Evolutionary conservation across 2,113 vertebrate genomes (phyloP).

Genomic region (Caretta caretta): DNA sequence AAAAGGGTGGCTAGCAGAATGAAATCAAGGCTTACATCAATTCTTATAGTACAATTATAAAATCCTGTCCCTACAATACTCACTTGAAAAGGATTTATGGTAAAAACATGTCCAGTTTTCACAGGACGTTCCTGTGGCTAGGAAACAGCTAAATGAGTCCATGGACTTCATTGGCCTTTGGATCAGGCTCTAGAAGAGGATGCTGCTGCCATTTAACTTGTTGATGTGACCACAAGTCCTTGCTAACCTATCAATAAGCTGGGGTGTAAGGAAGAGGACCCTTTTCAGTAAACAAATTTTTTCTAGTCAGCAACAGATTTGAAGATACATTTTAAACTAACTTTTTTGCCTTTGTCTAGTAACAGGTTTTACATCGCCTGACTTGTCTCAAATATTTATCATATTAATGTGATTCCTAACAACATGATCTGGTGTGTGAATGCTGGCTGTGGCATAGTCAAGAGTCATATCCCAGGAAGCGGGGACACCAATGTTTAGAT

Average conservation of each 20-base stretch:
- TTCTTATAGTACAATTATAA: no score
- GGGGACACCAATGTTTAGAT: background rate
- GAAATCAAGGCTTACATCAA: no score
- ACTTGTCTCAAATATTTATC: background rate
- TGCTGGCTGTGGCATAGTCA: background rate
- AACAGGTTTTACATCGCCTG: background rate
- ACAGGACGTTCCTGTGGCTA: rapidly evolving
- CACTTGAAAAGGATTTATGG: no score
- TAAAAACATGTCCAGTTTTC: rapidly evolving
- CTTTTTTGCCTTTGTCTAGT: background rate
- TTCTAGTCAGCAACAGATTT: background rate
- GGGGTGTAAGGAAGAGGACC: background rate
- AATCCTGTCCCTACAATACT: no score
- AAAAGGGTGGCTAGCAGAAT: no score
- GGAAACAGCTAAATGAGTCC: background rate
- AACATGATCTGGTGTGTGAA: background rate
- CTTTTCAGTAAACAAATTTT: background rate
- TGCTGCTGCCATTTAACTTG: no score
- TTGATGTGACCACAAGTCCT: background rate
- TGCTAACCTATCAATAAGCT: background rate
- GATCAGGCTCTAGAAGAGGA: rapidly evolving
- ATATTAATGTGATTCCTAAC: conserved; percentile 47
- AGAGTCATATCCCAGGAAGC: conserved; percentile 45
- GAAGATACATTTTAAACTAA: background rate
- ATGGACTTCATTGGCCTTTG: rapidly evolving